These are phyloP conservation scores for Ficedula albicollis DNA, from an alignment of 2,797 vertebrate species.

Conservation along the genomic window DNA sequence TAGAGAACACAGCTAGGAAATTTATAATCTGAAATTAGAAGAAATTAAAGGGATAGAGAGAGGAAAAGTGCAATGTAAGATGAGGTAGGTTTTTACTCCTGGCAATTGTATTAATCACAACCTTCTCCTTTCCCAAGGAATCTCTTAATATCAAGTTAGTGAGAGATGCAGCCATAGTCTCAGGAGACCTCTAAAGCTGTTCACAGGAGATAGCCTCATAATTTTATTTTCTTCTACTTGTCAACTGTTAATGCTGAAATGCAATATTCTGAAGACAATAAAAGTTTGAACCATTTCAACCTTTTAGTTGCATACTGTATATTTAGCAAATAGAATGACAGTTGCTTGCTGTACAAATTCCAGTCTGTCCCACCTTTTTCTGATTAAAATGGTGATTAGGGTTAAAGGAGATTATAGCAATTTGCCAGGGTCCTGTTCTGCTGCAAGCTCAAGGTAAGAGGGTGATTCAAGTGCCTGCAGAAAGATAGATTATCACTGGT, in stretches of 20 bases:
- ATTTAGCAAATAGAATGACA: constrained; percentile 12
- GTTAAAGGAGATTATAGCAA: constrained; percentile 29
- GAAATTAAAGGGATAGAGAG: neutral
- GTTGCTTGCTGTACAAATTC: neutral
- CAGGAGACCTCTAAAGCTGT: neutral
- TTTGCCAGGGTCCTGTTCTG: neutral
- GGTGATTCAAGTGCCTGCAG: neutral
- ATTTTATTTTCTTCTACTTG: constrained; percentile 26
- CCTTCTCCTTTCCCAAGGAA: neutral
- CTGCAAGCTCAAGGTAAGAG: neutral
- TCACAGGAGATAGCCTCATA: neutral
- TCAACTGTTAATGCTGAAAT: constrained; percentile 28
- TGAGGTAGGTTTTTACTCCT: neutral
- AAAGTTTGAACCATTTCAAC: constrained; percentile 15
- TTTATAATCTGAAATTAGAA: neutral
- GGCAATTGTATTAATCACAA: neutral
- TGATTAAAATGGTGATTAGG: constrained; percentile 49
- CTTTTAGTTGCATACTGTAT: neutral
- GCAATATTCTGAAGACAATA: constrained; percentile 35
- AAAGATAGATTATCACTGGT: neutral
- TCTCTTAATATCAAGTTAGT: neutral
- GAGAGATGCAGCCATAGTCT: neutral
- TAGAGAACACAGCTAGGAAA: neutral
- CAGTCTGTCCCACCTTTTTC: neutral
- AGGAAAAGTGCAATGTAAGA: neutral